Conservation (phyloP, 2,113 vertebrate genomes). For the Phycodurus eques region DNA sequence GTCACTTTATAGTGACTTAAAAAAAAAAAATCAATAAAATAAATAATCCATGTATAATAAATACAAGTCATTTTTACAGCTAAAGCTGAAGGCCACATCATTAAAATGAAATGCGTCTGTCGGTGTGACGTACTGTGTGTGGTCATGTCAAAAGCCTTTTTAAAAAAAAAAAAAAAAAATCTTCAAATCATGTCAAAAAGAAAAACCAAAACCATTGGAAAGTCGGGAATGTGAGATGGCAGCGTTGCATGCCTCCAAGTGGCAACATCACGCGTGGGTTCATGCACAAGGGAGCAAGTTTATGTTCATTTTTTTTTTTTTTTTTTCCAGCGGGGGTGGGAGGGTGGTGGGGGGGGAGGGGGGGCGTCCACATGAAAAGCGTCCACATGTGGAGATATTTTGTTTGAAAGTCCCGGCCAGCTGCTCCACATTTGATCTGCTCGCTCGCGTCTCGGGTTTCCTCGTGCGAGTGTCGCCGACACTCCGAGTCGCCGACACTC, state of each 20-base stretch:
- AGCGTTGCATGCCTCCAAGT: not conserved
- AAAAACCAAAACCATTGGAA: too few species aligned
- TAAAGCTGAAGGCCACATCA: not conserved
- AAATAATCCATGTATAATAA: not conserved
- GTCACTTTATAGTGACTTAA: not conserved
- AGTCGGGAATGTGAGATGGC: not conserved
- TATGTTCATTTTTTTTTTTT: constrained; percentile 37
- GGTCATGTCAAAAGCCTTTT: not conserved
- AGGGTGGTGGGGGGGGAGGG: constrained; percentile 2
- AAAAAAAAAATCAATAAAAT: not conserved
- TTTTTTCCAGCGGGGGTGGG: too few species aligned
- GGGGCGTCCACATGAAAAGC: constrained; percentile 52
- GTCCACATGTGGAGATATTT: constrained; percentile 82
- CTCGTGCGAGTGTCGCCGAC: constrained; percentile 59
- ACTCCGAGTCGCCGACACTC: constrained; percentile 55
- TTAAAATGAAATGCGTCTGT: not conserved
- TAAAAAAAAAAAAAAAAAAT: not conserved
- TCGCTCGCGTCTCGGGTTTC: constrained; percentile 81
- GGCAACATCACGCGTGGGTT: not conserved
- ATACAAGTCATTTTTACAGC: not conserved
- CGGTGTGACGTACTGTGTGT: not conserved
- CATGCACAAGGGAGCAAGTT: constrained; percentile 13
- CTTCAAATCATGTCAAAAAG: not conserved
- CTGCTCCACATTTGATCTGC: constrained; percentile 92
- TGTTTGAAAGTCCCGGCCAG: constrained; percentile 88